These are phyloP conservation scores for Sigmodon hispidus DNA, from an alignment of 2,113 vertebrate species.

Conservation along the genomic window DNA sequence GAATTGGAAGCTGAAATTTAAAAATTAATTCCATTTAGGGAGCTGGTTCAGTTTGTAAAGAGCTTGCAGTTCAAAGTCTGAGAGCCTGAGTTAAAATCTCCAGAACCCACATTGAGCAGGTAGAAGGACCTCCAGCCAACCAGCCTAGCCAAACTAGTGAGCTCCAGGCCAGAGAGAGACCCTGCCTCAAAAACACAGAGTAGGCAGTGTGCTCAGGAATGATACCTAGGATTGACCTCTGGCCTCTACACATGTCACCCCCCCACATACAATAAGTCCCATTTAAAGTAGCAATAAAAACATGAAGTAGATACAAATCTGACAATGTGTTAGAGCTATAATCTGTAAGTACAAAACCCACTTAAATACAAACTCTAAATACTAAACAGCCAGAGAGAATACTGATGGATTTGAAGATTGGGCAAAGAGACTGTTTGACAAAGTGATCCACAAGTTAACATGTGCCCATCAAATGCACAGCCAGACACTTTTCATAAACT, in stretches of 20 bases:
- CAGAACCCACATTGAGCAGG: background rate
- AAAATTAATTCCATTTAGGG: background rate
- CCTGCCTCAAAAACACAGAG: background rate
- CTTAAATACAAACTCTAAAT: background rate
- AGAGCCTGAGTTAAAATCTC: background rate
- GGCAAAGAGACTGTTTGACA: fast-evolving
- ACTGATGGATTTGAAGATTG: background rate
- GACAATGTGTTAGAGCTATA: background rate
- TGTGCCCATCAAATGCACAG: too few relatives aligned
- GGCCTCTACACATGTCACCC: background rate
- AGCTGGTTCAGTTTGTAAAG: background rate
- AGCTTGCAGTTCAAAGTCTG: background rate
- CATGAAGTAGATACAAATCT: background rate
- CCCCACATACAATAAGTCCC: background rate
- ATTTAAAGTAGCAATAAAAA: background rate
- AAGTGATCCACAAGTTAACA: too few relatives aligned
- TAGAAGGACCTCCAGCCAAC: background rate
- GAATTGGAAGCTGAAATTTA: background rate
- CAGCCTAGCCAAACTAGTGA: background rate
- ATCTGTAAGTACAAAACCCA: background rate
- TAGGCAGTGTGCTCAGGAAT: background rate
- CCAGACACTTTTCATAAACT: background rate
- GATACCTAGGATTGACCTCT: background rate
- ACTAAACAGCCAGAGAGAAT: fast-evolving
- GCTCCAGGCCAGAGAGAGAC: background rate